Evolutionary conservation across 2,888 invertebrate species (phyloP), one percentile per base, ranked within the genome.

Genomic region (Endotricha flammealis): DNA sequence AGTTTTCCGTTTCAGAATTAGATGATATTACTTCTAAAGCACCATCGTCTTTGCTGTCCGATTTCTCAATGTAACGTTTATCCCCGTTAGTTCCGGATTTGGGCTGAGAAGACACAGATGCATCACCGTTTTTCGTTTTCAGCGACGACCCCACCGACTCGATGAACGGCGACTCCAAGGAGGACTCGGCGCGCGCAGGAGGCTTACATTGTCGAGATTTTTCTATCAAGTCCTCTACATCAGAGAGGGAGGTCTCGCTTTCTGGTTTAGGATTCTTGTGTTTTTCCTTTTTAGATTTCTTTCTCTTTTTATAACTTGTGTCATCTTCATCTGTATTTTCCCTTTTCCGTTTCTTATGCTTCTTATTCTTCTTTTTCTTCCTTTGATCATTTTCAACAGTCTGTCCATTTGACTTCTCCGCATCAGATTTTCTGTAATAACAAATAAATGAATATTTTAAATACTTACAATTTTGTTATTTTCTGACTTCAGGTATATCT

Each of bases 261-360:
- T 76, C 81, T 16, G 55, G 48, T 41, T 65, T 71, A 0, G 66
- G 63, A 28, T 59, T 89, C 87, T 61, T 89, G 64, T 58, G 83
- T 86, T 55, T 90, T 71, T 70, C 91, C 88, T 73, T 91, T 88
- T 74, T 82, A 0, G 62, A 44, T 48, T 77, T 82, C 53, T 72
- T 80, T 59, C 88, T 90, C 62, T 91, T 92, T 54, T 90, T 91
- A 32, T 74, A 57, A 28, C 66, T 76, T 43, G 80, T 81, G 39
- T 78, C 79, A 17, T 88, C 87, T n/a, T 75, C 65, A 41, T 89
- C 90, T 12, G 88, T 88, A 1, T 64, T 53, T 47, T 89, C 90
- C 51, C 90, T 89, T 61, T 91, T 92, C 51, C 90, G 91, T 71
- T 93, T 94, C 64, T 92, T 92, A 53, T 91, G 87, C 48, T 90